Percentiles rank a stretch among this genome's conserved stretches.
These are phyloP conservation scores for Mesocentrotus franciscanus DNA, from an alignment of 53 echinoderm and acorn worm genomes.

Conservation along the genomic window DNA sequence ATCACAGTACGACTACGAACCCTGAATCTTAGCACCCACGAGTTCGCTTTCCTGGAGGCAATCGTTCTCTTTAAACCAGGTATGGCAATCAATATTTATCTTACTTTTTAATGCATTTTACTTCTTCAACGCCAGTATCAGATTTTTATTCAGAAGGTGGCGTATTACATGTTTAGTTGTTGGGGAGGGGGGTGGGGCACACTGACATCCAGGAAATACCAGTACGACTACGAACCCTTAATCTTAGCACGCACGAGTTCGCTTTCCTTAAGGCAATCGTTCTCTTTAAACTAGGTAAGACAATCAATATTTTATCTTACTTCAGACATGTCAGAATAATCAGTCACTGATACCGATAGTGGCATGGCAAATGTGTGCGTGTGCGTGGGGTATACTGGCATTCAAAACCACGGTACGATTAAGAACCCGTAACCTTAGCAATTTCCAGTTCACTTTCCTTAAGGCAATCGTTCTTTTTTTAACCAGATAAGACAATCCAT, in stretches of 20 bases:
- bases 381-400: constrained; percentile 54
- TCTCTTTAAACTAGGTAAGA: constrained; percentile 92
- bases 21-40: constrained; percentile 89
- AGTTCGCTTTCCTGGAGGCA: constrained; percentile 94
- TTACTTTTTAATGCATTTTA: too few species aligned
- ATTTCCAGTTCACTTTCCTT: constrained; percentile 90
- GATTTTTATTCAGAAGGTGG: too few species aligned
- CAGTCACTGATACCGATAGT: too few species aligned
- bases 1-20: constrained; percentile 89
- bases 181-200: too few species aligned
- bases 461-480: constrained; percentile 93
- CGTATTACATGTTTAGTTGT: too few species aligned
- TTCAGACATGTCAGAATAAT: too few species aligned
- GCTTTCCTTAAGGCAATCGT: constrained; percentile 92
- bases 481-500: constrained; percentile 79
- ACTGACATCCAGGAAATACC: constrained; percentile 92
- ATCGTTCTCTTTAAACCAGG: constrained; percentile 97
- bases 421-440: constrained; percentile 86
- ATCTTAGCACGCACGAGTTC: constrained; percentile 93
- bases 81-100: constrained; percentile 51
- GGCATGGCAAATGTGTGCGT: too few species aligned
- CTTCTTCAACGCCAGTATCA: not conserved
- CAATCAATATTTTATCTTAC: not conserved
- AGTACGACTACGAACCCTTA: constrained; percentile 82
- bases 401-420: constrained; percentile 91